Base-by-base conservation (phyloP, 2,888 invertebrate species). In the Mythimna impura region DNA sequence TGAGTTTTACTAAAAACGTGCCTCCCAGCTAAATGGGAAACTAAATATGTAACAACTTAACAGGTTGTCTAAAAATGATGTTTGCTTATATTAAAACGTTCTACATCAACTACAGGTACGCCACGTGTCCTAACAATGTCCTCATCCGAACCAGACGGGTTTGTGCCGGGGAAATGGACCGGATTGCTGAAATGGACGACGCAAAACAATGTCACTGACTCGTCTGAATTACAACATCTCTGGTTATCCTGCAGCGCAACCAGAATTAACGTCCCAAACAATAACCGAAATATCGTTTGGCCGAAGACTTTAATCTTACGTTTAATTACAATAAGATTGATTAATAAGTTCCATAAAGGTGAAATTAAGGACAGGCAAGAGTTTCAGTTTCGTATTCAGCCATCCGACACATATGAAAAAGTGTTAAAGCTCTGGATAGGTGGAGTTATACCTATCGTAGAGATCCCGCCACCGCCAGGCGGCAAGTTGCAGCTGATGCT, bases 161-260 rank as follows among this genome's bases (percentile, higher is more conserved):
- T 3, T 1, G 25, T 17, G 10, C 6, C n/a, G 9, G 67, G 36
- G 17, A 25, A 67, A 67, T 67, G 69, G 68, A 40, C 25, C 6
- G 52, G 68, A 0, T 36, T 30, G 3, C 9, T 70, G 52, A 69
- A 40, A 40, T 69, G 68, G 52, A 70, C 36, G n/a, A 54, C 20
- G 52, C 52, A 67, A 17, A 68, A 12, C 1, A n/a, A n/a, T 12
- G 17, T 3, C 17, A 3, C 14, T 14, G 36, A n/a, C 22, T 67
- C 50, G 3, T 20, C 67, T n/a, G 36, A 69, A 36, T 67, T 67
- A 36, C 7, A 67, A 67, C 7, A 36, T 17, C 30, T 69, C 36
- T 68, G n/a, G 69, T 70, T 70, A 40, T 70, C 52, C 12, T 54
- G 40, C 30, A 12, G 52, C n/a, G 69, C 69, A 17, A 54, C 36